Conservation (phyloP, 2,113 vertebrate genomes). For the Trachemys scripta region DNA sequence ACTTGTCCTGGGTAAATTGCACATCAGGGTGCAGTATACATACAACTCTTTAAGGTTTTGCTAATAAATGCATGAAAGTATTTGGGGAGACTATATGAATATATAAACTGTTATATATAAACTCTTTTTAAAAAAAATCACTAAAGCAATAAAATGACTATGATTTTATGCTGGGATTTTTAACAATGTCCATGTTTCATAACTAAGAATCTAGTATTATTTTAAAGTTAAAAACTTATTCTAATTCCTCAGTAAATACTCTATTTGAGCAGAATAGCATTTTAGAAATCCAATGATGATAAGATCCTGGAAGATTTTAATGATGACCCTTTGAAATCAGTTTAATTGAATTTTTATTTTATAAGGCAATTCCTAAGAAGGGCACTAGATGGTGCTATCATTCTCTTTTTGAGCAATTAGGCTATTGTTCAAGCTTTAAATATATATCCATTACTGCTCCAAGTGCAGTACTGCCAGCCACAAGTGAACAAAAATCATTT, state of each 20-base stretch:
- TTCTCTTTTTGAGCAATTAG: constrained; percentile 49
- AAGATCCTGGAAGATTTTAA: background rate
- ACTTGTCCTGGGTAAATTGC: constrained; percentile 8
- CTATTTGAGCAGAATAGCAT: background rate
- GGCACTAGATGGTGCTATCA: constrained; percentile 76
- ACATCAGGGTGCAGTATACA: constrained; percentile 19
- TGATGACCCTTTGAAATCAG: background rate
- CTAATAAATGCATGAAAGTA: constrained; percentile 59
- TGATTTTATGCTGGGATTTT: background rate
- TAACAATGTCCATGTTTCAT: background rate
- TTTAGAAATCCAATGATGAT: background rate
- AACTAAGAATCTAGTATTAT: background rate
- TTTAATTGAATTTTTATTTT: background rate
- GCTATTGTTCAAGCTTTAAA: too few relatives aligned
- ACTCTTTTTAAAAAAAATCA: background rate
- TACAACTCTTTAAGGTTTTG: background rate
- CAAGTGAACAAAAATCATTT: background rate
- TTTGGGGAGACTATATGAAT: background rate
- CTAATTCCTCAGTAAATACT: background rate
- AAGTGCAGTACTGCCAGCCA: background rate
- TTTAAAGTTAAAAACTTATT: background rate
- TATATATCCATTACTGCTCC: background rate
- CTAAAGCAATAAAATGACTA: background rate
- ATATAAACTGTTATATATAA: constrained; percentile 8
- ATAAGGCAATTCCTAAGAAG: background rate